Conservation (phyloP, 2,797 vertebrate species). For the Chelmon rostratus region DNA sequence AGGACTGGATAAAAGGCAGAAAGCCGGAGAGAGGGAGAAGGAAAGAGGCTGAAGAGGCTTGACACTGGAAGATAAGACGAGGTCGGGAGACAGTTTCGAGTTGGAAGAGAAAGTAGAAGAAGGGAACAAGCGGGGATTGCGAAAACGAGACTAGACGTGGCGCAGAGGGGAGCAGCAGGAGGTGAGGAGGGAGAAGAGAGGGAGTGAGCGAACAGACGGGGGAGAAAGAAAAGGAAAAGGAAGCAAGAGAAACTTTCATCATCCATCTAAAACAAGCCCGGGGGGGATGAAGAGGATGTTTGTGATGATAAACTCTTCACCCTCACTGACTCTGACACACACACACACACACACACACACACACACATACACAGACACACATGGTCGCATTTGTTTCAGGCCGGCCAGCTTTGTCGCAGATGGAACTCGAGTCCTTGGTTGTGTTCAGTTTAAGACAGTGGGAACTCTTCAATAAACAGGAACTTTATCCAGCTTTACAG, state of each 20-base stretch:
- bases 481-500: neutral
- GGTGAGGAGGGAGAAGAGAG: neutral
- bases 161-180: neutral
- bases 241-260: constrained; percentile 52
- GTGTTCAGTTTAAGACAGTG: neutral
- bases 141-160: neutral
- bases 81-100: neutral
- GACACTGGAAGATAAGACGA: neutral
- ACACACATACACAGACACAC: constrained; percentile 8
- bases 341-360: constrained; percentile 26
- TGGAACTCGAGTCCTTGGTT: constrained; percentile 6
- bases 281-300: constrained; percentile 41
- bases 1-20: neutral
- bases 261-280: constrained; percentile 37
- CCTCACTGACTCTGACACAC: constrained; percentile 42
- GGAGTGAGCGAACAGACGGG: neutral
- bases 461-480: neutral
- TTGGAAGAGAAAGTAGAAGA: neutral
- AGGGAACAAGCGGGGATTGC: neutral
- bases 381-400: constrained; percentile 7
- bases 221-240: constrained; percentile 12
- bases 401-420: constrained; percentile 29
- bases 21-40: neutral
- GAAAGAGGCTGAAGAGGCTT: neutral
- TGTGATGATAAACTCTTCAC: constrained; percentile 62